phyloP scores from a whole-genome alignment of 2,797 vertebrate species.

The Pseudochromis fuscus region DNA sequence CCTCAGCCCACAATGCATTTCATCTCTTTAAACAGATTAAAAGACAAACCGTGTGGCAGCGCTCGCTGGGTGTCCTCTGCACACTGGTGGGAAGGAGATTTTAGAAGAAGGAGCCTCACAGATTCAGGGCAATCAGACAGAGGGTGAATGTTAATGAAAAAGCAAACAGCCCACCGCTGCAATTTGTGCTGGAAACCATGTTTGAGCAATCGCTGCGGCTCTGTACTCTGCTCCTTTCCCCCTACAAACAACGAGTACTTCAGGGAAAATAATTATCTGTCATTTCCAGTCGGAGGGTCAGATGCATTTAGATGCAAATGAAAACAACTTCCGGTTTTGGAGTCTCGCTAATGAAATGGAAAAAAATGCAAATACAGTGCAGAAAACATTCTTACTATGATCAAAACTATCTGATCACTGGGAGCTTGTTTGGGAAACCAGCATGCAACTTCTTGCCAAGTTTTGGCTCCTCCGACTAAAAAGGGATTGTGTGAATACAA shows the following conservation, averaged over 20 bases:
- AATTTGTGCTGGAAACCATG: conserved; percentile 74
- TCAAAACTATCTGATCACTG: conserved; percentile 47
- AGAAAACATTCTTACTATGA: conserved; percentile 40
- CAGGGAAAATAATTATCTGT: conserved; percentile 73
- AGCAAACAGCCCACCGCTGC: conserved; percentile 71
- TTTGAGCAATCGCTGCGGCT: conserved; percentile 63
- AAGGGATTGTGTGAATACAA: conserved; percentile 5
- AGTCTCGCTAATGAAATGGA: conserved; percentile 51
- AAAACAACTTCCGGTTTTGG: conserved; percentile 70
- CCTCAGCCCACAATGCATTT: conserved; percentile 25
- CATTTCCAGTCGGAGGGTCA: conserved; percentile 71
- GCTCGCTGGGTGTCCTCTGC: conserved; percentile 48
- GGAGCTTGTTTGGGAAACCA: conserved; percentile 14
- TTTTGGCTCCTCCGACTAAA: conserved; percentile 30
- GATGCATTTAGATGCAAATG: conserved; percentile 77
- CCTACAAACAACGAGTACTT: conserved; percentile 70
- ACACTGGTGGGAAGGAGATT: conserved; percentile 45
- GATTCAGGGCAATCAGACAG: conserved; percentile 66
- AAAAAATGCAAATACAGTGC: conserved; percentile 56
- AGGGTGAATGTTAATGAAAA: conserved; percentile 78
- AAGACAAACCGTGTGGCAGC: conserved; percentile 51
- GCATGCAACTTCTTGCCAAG: conserved; percentile 13
- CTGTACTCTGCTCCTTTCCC: conserved; percentile 36
- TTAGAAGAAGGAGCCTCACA: conserved; percentile 57
- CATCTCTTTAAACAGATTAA: conserved; percentile 19